Conservation (phyloP, 2,797 vertebrate genomes). For the Dromococcyx pavoninus region DNA sequence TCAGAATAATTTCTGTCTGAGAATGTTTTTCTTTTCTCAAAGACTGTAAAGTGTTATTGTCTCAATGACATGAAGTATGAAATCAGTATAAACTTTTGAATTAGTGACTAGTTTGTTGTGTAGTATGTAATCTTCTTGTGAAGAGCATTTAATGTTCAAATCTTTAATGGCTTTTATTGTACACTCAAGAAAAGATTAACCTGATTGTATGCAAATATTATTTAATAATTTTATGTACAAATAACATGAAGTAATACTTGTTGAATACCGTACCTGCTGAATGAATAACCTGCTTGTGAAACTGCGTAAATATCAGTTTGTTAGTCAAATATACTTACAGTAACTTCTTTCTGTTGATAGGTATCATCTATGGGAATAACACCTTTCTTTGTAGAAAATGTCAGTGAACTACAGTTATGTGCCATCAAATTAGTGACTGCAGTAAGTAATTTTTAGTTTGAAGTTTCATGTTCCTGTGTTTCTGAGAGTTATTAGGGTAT, state of each 20-base stretch:
- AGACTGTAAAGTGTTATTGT: background rate
- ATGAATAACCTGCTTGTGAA: background rate
- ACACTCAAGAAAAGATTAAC: background rate
- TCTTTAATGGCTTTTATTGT: background rate
- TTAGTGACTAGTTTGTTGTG: background rate
- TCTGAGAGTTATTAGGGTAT: background rate
- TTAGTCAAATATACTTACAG: background rate
- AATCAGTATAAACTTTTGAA: background rate
- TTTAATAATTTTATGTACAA: background rate
- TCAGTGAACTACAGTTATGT: constrained; percentile 94
- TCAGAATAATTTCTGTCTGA: background rate
- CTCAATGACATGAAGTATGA: background rate
- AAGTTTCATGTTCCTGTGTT: background rate
- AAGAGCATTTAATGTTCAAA: background rate
- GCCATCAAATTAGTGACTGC: constrained; percentile 96
- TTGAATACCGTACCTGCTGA: background rate
- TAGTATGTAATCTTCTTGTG: background rate
- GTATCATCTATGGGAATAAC: constrained; percentile 96
- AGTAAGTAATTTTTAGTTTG: constrained; percentile 79
- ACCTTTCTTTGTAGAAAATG: constrained; percentile 97
- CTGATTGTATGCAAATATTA: background rate
- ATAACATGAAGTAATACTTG: background rate
- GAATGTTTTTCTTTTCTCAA: background rate
- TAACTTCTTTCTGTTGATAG: constrained; percentile 67
- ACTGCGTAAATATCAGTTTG: background rate